Evolutionary conservation across 1,140 invertebrate genomes (phyloP).

Genomic region (Odontomachus brunneus): DNA sequence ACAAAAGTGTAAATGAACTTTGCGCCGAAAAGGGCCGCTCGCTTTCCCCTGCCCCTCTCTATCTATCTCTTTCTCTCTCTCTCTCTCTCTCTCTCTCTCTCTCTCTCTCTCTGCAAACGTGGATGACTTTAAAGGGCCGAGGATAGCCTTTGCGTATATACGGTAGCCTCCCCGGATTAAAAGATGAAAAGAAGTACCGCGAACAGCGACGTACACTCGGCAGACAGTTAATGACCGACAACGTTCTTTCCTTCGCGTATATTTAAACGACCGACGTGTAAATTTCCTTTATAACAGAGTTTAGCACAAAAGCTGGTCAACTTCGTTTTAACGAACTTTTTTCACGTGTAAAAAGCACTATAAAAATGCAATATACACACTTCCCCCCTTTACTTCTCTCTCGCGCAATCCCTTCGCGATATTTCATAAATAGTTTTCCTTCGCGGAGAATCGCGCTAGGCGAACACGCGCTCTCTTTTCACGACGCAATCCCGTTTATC

Average conservation of each 20-base stretch:
- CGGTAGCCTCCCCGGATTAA: constrained; percentile 50
- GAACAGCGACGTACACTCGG: constrained; percentile 32
- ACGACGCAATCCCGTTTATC: background rate
- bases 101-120: background rate
- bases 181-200: constrained; percentile 55
- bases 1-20: constrained; percentile 62
- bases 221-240: constrained; percentile 55
- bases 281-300: constrained; percentile 50
- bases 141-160: constrained; percentile 50
- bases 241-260: constrained; percentile 35
- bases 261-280: constrained; percentile 59
- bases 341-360: constrained; percentile 22
- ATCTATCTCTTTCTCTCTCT: too few species aligned
- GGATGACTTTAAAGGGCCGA: constrained; percentile 53
- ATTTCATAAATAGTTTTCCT: background rate
- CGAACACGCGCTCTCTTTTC: background rate
- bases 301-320: constrained; percentile 49
- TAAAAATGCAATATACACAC: constrained; percentile 12
- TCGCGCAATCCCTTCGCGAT: background rate
- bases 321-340: constrained; percentile 48
- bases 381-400: too few species aligned
- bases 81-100: too few species aligned
- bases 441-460: background rate
- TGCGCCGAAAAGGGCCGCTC: constrained; percentile 52
- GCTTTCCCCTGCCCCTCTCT: background rate